phyloP scores from a whole-genome alignment of 2,888 invertebrate genomes.

The Chesias legatella region DNA sequence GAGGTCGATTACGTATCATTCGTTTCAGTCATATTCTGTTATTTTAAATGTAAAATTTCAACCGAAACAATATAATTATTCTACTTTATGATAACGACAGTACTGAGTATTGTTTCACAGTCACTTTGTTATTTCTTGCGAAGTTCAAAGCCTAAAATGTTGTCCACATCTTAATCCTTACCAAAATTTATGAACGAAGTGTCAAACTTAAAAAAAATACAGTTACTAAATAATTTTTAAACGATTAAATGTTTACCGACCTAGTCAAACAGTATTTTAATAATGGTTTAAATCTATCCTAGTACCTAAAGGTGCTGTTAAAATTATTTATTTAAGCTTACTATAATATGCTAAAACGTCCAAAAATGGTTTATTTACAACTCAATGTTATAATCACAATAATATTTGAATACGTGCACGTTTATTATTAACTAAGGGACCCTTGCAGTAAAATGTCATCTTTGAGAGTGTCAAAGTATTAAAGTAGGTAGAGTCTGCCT shows the following conservation, averaged over 20 bases:
- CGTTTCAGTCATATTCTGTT: too few relatives aligned
- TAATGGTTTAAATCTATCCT: slow-evolving; percentile 1
- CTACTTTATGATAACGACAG: too few relatives aligned
- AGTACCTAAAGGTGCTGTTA: slow-evolving; percentile 24
- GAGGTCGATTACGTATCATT: too few relatives aligned
- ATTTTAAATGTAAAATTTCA: too few relatives aligned
- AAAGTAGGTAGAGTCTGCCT: too few relatives aligned
- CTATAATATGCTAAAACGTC: slow-evolving; percentile 34
- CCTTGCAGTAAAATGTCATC: slow-evolving; percentile 25
- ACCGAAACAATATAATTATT: too few relatives aligned
- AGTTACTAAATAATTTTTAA: slow-evolving; percentile 13
- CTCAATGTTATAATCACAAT: slow-evolving; percentile 28
- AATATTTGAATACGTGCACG: slow-evolving; percentile 31
- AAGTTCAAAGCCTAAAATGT: too few relatives aligned
- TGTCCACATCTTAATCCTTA: too few relatives aligned
- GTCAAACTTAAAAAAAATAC: slow-evolving; percentile 8
- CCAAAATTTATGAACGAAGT: slow-evolving; percentile 5
- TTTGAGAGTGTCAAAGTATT: slow-evolving; percentile 8
- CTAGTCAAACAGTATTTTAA: slow-evolving; percentile 19
- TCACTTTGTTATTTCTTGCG: too few relatives aligned
- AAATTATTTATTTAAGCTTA: slow-evolving; percentile 13
- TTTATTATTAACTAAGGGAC: slow-evolving; percentile 24
- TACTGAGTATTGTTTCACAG: too few relatives aligned
- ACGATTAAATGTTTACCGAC: slow-evolving; percentile 15
- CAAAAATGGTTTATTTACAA: slow-evolving; percentile 41